A percentile compares a stretch with the other conserved stretches of the same genome.
phyloP scores from a whole-genome alignment of 2,797 vertebrate species.

The Tamandua tetradactyla region DNA sequence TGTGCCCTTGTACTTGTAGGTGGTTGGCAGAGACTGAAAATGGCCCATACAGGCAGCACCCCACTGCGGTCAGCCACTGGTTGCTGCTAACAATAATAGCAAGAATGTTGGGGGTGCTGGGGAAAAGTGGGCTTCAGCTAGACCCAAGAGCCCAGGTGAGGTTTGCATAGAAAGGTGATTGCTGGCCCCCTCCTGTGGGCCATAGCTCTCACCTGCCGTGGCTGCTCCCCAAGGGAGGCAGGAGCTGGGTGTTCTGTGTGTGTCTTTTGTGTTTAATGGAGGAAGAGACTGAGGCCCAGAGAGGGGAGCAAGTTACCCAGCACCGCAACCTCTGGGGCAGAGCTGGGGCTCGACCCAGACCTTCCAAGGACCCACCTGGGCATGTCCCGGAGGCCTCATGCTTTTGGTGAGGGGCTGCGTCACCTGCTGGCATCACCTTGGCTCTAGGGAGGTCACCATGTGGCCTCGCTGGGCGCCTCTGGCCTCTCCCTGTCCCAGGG shows the following conservation, averaged over 20 bases:
- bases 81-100: not conserved
- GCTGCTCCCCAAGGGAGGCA: not conserved
- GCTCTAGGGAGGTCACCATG: not conserved
- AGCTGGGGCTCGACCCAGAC: too few relatives aligned
- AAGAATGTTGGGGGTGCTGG: accelerated
- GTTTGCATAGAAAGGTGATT: not conserved
- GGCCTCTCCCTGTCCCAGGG: not conserved
- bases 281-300: not conserved
- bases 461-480: not conserved
- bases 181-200: not conserved
- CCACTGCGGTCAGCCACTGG: too few relatives aligned
- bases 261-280: too few relatives aligned
- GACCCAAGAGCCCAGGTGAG: not conserved
- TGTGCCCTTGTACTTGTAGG: not conserved
- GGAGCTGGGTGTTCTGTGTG: not conserved
- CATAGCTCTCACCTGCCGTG: not conserved
- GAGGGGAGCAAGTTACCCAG: not conserved
- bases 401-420: not conserved
- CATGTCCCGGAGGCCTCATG: not conserved
- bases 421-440: not conserved
- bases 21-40: not conserved
- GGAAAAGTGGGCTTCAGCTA: not conserved
- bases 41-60: accelerated
- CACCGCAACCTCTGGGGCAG: not conserved
- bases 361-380: not conserved